Evolutionary conservation across 2,888 invertebrate species (phyloP), one percentile per base, ranked within the genome.

Genomic region (Athetis lepigone): DNA sequence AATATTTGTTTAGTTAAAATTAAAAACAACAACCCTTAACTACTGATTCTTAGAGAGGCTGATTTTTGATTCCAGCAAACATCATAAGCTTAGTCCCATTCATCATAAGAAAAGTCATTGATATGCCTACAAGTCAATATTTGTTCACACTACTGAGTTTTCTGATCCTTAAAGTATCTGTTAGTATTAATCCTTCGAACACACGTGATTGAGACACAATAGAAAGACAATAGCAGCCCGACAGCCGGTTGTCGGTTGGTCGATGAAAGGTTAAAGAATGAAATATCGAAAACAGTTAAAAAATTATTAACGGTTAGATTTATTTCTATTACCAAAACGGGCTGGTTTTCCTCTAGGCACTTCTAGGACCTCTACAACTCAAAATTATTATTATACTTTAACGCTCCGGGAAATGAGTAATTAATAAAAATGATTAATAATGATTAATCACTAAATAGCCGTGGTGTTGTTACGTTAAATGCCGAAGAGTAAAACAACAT

Each of bases 401-500:
- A 9, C 1, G 7, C 23, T 25, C 42, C 78, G 84, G 88, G 85
- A 86, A 86, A 78, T 79, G 84, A 69, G 74, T 76, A 81, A 85
- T 85, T 85, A 85, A 82, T 65, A 85, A 86, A 86, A 83, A 82
- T 82, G 79, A 80, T 84, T 81, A 77, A 83, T 80, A 57, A 62
- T 82, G 67, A 84, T 87, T 86, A 85, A 84, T 88, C 84, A 88
- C 79, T 63, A 84, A 86, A 85, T 87, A 85, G 82, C 80, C 54
- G 77, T 62, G 42, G 52, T 79, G 81, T 83, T 82, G 69, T 83
- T 77, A 79, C 76, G 81, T 83, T 82, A 81, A 88, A 90, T 89
- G 84, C 83, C 85, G 79, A 72, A 64, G 67, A 74, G 80, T 76
- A 81, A 86, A 86, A 89, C 88, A 89, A 86, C 90, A 89, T 90